Conservation (phyloP, 1,140 invertebrate species). For the Cecropterus lyciades region DNA sequence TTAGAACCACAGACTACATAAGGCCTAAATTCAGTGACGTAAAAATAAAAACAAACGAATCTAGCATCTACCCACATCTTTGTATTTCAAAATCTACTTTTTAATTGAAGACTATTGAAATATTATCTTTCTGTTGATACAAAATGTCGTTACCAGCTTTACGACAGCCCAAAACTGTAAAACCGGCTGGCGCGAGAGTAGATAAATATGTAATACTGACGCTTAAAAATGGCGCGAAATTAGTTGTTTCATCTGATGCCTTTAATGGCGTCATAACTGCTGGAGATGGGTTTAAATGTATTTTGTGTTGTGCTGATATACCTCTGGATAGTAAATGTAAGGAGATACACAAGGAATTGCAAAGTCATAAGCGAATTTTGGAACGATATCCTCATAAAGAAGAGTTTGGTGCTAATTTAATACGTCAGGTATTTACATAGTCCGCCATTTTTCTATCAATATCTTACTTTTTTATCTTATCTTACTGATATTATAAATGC, state of each 20-base stretch:
- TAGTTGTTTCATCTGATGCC: conserved; percentile 55
- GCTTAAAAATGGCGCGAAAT: conserved; percentile 45
- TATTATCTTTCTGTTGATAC: not conserved
- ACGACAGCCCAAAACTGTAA: conserved; percentile 48
- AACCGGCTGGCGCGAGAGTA: conserved; percentile 29
- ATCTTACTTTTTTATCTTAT: too few species aligned
- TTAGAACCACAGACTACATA: too few species aligned
- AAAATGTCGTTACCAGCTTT: conserved; percentile 54
- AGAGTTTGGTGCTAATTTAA: conserved; percentile 51
- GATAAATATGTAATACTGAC: conserved; percentile 52
- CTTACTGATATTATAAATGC: too few species aligned
- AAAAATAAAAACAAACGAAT: too few species aligned
- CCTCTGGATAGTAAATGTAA: conserved; percentile 39
- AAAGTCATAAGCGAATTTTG: conserved; percentile 45
- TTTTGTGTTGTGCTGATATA: conserved; percentile 51
- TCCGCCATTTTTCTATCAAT: not conserved
- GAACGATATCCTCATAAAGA: conserved; percentile 47
- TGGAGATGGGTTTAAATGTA: conserved; percentile 46
- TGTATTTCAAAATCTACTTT: too few species aligned
- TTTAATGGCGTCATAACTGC: conserved; percentile 52
- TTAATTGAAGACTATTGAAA: too few species aligned
- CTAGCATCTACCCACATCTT: too few species aligned
- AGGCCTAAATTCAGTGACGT: too few species aligned
- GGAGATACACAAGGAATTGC: conserved; percentile 45
- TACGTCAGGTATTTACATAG: conserved; percentile 52